A percentile compares a stretch with the other conserved stretches of the same genome.
Conservation (phyloP, 2,888 invertebrate genomes). For the Drosophila trichaetosa region DNA sequence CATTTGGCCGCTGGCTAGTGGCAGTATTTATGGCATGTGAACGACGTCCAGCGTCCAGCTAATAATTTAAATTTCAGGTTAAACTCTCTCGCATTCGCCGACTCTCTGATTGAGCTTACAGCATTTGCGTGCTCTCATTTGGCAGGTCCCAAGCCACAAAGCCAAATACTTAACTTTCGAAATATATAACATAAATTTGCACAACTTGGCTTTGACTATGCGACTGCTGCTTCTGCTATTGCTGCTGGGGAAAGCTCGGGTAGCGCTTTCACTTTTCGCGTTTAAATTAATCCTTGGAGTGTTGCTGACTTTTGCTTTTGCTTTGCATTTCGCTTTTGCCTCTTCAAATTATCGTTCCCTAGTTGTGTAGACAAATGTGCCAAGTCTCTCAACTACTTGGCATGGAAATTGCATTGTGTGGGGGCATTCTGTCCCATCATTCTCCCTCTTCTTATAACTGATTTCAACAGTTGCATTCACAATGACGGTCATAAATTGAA, state of each 20-base stretch:
- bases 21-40: conserved; percentile 64
- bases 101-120: conserved; percentile 19
- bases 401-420: conserved; percentile 41
- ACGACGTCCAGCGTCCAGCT: conserved; percentile 27
- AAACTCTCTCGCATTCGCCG: conserved; percentile 4
- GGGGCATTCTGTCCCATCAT: not conserved
- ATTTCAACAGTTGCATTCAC: conserved; percentile 21
- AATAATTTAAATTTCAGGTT: conserved; percentile 62
- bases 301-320: conserved; percentile 36
- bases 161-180: conserved; percentile 61
- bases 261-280: conserved; percentile 69
- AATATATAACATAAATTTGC: conserved; percentile 66
- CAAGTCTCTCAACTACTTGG: conserved; percentile 58
- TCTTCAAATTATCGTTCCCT: conserved; percentile 74
- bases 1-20: conserved; percentile 51
- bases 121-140: conserved; percentile 47
- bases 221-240: conserved; percentile 1
- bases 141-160: conserved; percentile 48
- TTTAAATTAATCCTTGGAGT: conserved; percentile 74
- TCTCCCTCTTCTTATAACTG: not conserved
- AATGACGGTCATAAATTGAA: conserved; percentile 20
- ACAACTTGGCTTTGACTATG: conserved; percentile 44
- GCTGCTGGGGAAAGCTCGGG: conserved; percentile 38
- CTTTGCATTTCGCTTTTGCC: conserved; percentile 34
- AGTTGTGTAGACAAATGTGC: conserved; percentile 61